Percentiles rank a stretch among this genome's conserved stretches.
Conservation (phyloP, 2,113 vertebrate genomes). For the Cryptotis parvus region DNA sequence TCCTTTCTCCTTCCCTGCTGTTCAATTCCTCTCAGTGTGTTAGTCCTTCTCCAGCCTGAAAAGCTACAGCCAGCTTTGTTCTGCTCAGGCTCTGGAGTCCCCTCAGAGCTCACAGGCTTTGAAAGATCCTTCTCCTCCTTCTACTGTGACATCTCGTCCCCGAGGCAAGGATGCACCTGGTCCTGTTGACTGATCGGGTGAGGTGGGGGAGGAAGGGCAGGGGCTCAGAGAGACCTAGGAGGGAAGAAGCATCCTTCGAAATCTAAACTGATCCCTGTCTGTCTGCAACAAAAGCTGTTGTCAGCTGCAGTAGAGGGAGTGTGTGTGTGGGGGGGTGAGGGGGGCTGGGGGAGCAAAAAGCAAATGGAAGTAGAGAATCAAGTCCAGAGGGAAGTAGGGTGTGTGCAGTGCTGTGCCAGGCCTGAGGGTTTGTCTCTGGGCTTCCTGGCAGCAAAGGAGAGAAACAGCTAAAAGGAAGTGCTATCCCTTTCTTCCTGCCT, state of each 20-base stretch:
- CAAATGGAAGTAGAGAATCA: neutral
- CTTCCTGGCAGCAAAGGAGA: neutral
- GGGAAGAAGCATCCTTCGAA: neutral
- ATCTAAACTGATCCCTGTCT: conserved; percentile 1
- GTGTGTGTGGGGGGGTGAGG: too few species aligned
- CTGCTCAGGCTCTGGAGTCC: neutral
- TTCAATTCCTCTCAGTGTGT: neutral
- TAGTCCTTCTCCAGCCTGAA: neutral
- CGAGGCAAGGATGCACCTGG: conserved; percentile 55
- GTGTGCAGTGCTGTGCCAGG: neutral
- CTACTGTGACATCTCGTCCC: conserved; percentile 41
- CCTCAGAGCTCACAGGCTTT: conserved; percentile 7
- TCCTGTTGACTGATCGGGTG: neutral
- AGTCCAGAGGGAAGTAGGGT: neutral
- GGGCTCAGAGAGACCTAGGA: neutral
- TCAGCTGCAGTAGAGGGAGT: neutral
- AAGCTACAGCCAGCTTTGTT: neutral
- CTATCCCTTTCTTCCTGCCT: neutral
- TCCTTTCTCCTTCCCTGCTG: neutral
- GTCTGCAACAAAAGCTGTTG: neutral
- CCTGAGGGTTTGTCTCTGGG: neutral
- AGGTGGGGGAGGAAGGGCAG: rapidly evolving
- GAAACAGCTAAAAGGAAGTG: neutral
- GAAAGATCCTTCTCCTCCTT: conserved; percentile 49
- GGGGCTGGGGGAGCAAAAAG: neutral